These are phyloP conservation scores for Dasysyrphus albostriatus DNA, from an alignment of 2,888 invertebrate genomes.

Conservation along the genomic window DNA sequence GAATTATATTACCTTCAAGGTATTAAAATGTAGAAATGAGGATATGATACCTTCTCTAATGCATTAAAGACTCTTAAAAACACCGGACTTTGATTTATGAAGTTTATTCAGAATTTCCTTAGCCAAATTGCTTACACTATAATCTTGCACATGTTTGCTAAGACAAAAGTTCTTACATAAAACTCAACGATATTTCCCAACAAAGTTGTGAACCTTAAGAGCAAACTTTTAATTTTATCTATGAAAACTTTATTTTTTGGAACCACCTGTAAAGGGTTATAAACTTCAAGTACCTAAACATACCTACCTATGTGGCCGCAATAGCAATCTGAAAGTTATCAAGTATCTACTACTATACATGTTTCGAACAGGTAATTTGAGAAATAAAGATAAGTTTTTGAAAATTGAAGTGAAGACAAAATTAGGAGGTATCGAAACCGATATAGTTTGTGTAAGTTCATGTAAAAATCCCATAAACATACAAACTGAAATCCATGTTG, in stretches of 20 bases:
- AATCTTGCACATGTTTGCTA: not conserved
- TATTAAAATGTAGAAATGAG: not conserved
- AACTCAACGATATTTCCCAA: not conserved
- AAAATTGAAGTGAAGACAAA: not conserved
- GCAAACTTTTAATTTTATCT: conserved; percentile 5
- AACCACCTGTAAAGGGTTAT: conserved; percentile 2
- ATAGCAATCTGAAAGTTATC: not conserved
- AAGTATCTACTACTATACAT: not conserved
- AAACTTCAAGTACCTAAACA: not conserved
- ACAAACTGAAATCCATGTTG: not conserved
- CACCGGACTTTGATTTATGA: not conserved
- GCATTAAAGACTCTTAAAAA: not conserved
- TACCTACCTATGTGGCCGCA: not conserved
- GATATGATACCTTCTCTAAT: not conserved
- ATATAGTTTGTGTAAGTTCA: not conserved
- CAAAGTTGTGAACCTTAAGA: not conserved
- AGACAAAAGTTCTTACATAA: not conserved
- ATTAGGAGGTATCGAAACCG: too few relatives aligned
- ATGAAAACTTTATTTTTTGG: not conserved
- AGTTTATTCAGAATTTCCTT: not conserved
- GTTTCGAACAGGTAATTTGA: too few relatives aligned
- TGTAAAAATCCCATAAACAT: not conserved
- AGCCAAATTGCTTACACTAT: not conserved
- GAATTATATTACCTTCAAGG: not conserved
- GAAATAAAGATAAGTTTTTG: not conserved